Percentiles rank a stretch among this genome's conserved stretches.
Conservation (phyloP, 2,888 invertebrate species). For the Philhelius pedissequus region DNA sequence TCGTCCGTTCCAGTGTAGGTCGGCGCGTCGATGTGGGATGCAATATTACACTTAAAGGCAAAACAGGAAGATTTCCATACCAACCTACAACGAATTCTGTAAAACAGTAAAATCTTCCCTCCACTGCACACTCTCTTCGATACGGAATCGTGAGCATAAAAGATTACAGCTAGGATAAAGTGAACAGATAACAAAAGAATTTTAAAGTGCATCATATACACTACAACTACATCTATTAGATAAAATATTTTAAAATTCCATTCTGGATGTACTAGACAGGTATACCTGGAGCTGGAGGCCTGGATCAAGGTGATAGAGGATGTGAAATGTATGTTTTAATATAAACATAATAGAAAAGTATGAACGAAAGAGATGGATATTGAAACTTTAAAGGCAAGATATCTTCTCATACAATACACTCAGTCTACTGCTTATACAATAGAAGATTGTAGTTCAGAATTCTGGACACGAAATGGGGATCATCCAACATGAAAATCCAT, state of each 20-base stretch:
- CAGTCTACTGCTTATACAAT: neutral
- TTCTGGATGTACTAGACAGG: conserved; percentile 1
- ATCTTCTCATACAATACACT: neutral
- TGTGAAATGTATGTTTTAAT: neutral
- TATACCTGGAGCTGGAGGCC: neutral
- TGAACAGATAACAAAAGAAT: conserved; percentile 63
- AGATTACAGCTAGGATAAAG: conserved; percentile 61
- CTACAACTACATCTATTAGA: conserved; percentile 50
- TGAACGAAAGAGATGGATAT: neutral
- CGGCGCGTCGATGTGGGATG: neutral
- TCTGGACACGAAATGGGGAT: conserved; percentile 60
- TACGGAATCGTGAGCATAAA: conserved; percentile 58
- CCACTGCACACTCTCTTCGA: conserved; percentile 36
- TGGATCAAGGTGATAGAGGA: neutral
- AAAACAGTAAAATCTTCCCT: conserved; percentile 27
- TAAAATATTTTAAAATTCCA: conserved; percentile 63
- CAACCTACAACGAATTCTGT: conserved; percentile 21
- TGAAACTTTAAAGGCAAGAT: neutral
- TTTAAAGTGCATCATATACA: conserved; percentile 60
- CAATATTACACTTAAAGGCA: conserved; percentile 25
- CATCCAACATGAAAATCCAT: conserved; percentile 63
- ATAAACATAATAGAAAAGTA: neutral
- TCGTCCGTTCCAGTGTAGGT: too few species aligned
- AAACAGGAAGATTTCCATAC: neutral
- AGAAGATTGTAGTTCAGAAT: conserved; percentile 12